Conservation (phyloP, 2,113 vertebrate genomes). For the Mastomys natalensis region DNA sequence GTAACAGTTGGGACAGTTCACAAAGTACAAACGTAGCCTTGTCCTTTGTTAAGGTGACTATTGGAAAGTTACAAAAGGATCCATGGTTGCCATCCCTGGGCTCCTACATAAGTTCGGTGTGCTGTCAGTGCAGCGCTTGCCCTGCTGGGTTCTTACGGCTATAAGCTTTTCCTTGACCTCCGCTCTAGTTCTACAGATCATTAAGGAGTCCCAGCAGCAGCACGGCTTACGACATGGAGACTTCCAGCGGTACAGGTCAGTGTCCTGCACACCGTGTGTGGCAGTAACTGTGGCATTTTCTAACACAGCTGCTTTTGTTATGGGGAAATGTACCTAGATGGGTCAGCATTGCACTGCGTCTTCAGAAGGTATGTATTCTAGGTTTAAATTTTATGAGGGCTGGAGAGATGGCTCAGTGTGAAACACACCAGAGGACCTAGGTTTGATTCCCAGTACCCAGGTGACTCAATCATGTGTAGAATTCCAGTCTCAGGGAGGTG, state of each 20-base stretch:
- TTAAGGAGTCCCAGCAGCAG: slow-evolving; percentile 99
- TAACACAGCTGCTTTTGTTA: neutral
- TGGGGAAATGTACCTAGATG: neutral
- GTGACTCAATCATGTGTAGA: neutral
- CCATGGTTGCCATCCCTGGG: neutral
- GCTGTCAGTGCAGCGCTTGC: neutral
- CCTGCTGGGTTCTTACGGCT: neutral
- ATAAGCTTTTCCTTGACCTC: slow-evolving; percentile 86
- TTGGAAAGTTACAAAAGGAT: slow-evolving; percentile 11
- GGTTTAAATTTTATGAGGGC: too few relatives aligned
- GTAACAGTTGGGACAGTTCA: neutral
- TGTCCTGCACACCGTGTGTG: neutral
- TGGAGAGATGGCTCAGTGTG: neutral
- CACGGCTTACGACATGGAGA: slow-evolving; percentile 98
- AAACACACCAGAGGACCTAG: neutral
- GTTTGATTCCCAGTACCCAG: neutral
- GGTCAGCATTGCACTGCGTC: neutral
- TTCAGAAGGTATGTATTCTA: neutral
- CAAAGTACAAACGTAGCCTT: neutral
- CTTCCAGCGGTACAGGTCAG: slow-evolving; percentile 98
- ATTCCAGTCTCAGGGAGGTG: neutral
- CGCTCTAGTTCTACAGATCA: slow-evolving; percentile 94
- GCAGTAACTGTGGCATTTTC: neutral
- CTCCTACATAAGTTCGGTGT: neutral
- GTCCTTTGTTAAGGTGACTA: neutral